Evolutionary conservation across 2,888 invertebrate species (phyloP).

Genomic region (Meghimatium bilineatum): DNA sequence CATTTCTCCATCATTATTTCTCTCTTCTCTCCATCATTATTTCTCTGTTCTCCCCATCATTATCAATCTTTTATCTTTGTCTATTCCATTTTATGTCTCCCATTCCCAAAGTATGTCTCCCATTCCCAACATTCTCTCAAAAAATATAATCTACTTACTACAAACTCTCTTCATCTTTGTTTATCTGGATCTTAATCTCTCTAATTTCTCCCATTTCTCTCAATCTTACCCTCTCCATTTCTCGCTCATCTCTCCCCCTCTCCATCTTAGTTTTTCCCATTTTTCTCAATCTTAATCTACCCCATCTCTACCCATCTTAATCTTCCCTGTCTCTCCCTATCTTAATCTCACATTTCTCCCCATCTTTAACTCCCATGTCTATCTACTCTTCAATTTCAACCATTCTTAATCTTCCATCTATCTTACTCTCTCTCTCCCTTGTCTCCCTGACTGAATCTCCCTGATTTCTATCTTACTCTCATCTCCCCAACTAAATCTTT

Average conservation of each 20-base stretch:
- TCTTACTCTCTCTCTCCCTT: too few relatives aligned
- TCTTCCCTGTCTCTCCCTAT: neutral
- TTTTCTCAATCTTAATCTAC: neutral
- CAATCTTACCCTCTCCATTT: neutral
- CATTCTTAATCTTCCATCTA: neutral
- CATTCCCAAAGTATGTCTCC: too few relatives aligned
- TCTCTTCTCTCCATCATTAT: too few relatives aligned
- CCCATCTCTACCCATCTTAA: neutral
- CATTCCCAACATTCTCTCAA: too few relatives aligned
- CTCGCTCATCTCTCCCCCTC: neutral
- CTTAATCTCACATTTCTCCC: neutral
- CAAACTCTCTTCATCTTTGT: too few relatives aligned
- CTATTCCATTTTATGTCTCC: too few relatives aligned
- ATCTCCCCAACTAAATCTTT: too few relatives aligned
- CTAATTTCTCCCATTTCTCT: neutral
- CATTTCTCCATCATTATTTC: neutral
- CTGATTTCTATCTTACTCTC: too few relatives aligned
- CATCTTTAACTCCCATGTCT: neutral
- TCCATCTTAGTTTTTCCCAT: neutral
- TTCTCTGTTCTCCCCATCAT: too few relatives aligned
- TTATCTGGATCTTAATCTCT: neutral
- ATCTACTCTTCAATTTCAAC: neutral
- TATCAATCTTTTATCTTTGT: too few relatives aligned
- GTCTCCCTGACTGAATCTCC: too few relatives aligned
- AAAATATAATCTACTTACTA: too few relatives aligned